Evolutionary conservation across 2,113 vertebrate genomes (phyloP).

Genomic region (Phylloscopus trochiloides): DNA sequence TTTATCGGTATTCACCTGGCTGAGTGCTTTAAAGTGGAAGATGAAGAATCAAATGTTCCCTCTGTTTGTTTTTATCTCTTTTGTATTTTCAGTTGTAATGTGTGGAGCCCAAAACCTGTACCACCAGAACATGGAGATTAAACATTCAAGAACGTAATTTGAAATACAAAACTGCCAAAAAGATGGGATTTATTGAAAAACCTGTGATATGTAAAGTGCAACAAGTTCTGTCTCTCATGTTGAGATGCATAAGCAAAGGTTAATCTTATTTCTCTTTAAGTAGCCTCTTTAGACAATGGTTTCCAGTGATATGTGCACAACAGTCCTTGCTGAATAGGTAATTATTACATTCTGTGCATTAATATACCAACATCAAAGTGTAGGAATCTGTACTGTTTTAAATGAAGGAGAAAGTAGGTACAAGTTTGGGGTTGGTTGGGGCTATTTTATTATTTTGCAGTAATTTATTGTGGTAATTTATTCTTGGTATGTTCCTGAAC

Average conservation of each 20-base stretch:
- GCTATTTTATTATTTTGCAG: neutral
- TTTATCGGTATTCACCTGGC: neutral
- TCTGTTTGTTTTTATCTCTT: neutral
- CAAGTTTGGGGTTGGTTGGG: neutral
- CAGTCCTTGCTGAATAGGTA: neutral
- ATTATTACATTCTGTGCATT: neutral
- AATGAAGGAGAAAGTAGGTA: neutral
- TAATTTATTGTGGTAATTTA: conserved; percentile 25
- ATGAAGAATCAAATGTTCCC: neutral
- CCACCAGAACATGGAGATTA: neutral
- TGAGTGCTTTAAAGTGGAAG: neutral
- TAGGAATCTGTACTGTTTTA: neutral
- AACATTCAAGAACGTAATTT: neutral
- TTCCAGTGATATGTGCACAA: conserved; percentile 2
- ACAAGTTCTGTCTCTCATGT: neutral
- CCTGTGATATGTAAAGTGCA: neutral
- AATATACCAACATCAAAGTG: neutral
- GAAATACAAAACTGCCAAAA: neutral
- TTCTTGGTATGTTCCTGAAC: conserved; percentile 63
- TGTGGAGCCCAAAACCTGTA: neutral
- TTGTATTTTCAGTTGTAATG: neutral
- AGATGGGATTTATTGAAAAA: neutral
- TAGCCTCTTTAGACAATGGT: neutral
- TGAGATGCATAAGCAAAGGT: rapidly evolving
- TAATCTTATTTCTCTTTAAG: neutral